Percentiles rank a stretch among this genome's conserved stretches.
Evolutionary conservation across 1,140 invertebrate genomes (phyloP).

Genomic region (Lepidotrigona ventralis): DNA sequence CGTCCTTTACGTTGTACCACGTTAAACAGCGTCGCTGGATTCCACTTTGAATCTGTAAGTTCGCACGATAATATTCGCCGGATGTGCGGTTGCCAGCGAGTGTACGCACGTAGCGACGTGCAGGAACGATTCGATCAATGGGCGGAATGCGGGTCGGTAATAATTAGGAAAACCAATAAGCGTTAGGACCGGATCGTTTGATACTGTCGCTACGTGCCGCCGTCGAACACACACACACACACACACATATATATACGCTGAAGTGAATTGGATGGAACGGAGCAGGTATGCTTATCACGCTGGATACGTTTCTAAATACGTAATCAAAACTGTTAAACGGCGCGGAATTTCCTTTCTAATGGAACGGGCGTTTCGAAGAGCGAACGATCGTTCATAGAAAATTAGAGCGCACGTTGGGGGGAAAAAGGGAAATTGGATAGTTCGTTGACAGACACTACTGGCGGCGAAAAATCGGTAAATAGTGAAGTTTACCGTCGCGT

Average conservation of each 20-base stretch:
- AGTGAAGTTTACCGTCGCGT: background rate
- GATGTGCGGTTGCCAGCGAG: background rate
- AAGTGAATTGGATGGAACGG: conserved; percentile 20
- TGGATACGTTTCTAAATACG: background rate
- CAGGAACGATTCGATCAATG: conserved; percentile 4
- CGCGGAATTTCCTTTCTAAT: background rate
- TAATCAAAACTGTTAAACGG: background rate
- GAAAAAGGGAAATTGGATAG: background rate
- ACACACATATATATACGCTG: too few species aligned
- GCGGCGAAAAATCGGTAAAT: background rate
- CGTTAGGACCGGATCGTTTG: conserved; percentile 14
- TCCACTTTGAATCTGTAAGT: background rate
- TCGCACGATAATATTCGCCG: background rate
- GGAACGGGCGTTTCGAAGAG: background rate
- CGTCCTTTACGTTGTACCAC: too few species aligned
- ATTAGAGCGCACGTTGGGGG: background rate
- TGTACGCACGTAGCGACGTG: background rate
- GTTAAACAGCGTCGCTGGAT: background rate
- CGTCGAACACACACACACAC: background rate
- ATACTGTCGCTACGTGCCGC: conserved; percentile 11
- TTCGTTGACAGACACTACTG: too few species aligned
- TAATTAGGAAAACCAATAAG: conserved; percentile 34
- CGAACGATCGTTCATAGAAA: background rate
- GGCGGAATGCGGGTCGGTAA: background rate
- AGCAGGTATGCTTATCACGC: background rate